Evolutionary conservation across 2,113 vertebrate species (phyloP).

Genomic region (Marcusenius ussheri): DNA sequence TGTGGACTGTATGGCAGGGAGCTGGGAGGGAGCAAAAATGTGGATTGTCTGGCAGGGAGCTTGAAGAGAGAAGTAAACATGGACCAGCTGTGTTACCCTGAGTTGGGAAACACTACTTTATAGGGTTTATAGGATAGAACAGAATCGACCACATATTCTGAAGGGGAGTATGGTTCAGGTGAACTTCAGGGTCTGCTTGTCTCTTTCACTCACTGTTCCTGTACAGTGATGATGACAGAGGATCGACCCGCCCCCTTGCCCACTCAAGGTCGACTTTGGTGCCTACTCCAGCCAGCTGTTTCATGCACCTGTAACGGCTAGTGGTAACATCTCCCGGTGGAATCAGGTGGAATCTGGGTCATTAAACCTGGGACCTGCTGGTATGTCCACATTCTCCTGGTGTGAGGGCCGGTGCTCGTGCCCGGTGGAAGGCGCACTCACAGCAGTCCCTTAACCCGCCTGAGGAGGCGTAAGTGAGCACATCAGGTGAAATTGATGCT

Average conservation of each 20-base stretch:
- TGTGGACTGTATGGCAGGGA: not conserved
- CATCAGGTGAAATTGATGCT: not conserved
- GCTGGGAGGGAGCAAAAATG: too few species aligned
- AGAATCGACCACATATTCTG: not conserved
- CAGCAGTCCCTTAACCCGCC: not conserved
- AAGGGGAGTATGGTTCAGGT: not conserved
- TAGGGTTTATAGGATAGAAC: not conserved
- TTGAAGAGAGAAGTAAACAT: too few species aligned
- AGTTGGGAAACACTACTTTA: not conserved
- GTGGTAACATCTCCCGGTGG: constrained; percentile 18
- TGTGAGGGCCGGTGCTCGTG: not conserved
- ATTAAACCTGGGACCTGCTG: constrained; percentile 21
- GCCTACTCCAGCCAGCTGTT: constrained; percentile 7
- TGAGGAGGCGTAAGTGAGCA: not conserved
- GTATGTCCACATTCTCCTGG: not conserved
- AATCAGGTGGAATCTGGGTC: constrained; percentile 8
- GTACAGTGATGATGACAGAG: not conserved
- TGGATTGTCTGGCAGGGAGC: too few species aligned
- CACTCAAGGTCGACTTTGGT: not conserved
- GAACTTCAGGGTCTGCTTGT: not conserved
- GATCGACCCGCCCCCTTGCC: not conserved
- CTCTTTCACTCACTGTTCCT: not conserved
- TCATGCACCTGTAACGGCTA: constrained; percentile 17
- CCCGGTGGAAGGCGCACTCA: not conserved
- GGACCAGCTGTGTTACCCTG: too few species aligned